Percentiles rank a stretch among this genome's conserved stretches.
Evolutionary conservation across 2,113 vertebrate species (phyloP).

Genomic region (Tiliqua scincoides): DNA sequence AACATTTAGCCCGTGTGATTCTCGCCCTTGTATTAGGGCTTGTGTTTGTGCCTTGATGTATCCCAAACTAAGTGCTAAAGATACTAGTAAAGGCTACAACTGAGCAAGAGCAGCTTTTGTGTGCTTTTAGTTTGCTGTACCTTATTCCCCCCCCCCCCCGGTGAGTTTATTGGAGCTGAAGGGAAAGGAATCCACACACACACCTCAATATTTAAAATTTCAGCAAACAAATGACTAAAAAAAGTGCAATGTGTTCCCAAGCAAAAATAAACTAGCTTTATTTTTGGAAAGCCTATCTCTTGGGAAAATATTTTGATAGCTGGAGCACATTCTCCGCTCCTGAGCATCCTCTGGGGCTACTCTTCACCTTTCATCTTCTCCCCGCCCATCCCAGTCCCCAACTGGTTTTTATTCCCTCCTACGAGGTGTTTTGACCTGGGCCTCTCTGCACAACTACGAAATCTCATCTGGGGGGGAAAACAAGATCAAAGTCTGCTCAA

Average conservation of each 20-base stretch:
- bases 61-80: not conserved
- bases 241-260: not conserved
- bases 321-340: not conserved
- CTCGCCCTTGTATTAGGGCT: not conserved
- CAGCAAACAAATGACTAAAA: not conserved
- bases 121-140: not conserved
- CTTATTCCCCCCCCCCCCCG: not conserved
- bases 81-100: not conserved
- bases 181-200: too few species aligned
- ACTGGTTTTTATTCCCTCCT: not conserved
- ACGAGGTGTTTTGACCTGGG: not conserved
- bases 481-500: not conserved
- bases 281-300: slow-evolving; percentile 7
- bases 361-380: not conserved
- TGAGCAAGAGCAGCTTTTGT: not conserved
- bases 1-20: not conserved
- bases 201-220: not conserved
- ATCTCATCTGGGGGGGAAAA: not conserved
- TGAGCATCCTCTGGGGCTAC: not conserved
- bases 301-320: slow-evolving; percentile 17
- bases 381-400: not conserved
- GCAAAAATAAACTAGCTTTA: slow-evolving; percentile 11
- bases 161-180: too few species aligned
- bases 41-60: not conserved
- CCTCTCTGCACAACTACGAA: not conserved